Conservation (phyloP, 2,113 vertebrate species). For the Accipiter cooperii region DNA sequence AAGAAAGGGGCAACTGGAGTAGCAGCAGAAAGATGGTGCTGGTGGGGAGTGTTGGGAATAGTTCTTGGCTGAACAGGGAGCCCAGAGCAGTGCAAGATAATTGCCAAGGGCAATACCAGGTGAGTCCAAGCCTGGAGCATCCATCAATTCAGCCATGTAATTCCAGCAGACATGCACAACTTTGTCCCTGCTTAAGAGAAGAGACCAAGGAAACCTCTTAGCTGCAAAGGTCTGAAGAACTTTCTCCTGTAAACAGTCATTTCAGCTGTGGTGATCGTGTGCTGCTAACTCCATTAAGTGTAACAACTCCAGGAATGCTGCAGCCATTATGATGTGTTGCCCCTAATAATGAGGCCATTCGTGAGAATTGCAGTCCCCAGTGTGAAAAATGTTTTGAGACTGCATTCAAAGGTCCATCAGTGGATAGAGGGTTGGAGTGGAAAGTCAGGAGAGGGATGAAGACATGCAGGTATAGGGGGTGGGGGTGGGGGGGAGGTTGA, state of each 20-base stretch:
- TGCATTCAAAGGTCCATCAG: neutral
- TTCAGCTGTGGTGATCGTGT: neutral
- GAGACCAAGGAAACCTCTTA: neutral
- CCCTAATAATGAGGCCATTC: neutral
- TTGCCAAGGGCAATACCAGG: neutral
- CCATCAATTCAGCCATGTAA: neutral
- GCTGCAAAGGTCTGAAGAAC: neutral
- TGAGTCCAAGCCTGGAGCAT: neutral
- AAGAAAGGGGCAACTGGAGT: neutral
- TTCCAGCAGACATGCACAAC: neutral
- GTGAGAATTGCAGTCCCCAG: neutral
- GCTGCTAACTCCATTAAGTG: neutral
- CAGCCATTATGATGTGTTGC: rapidly evolving
- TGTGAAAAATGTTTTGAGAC: neutral
- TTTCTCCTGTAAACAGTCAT: neutral
- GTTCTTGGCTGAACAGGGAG: neutral
- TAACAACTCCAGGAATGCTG: neutral
- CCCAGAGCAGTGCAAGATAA: neutral
- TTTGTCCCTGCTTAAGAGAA: neutral
- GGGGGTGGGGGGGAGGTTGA: neutral
- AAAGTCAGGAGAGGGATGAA: neutral
- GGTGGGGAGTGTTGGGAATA: neutral
- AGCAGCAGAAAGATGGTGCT: neutral
- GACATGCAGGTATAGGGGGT: neutral
- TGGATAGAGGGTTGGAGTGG: no score